Base-by-base conservation (phyloP, 2,113 vertebrate species). In the Corythoichthys intestinalis region DNA sequence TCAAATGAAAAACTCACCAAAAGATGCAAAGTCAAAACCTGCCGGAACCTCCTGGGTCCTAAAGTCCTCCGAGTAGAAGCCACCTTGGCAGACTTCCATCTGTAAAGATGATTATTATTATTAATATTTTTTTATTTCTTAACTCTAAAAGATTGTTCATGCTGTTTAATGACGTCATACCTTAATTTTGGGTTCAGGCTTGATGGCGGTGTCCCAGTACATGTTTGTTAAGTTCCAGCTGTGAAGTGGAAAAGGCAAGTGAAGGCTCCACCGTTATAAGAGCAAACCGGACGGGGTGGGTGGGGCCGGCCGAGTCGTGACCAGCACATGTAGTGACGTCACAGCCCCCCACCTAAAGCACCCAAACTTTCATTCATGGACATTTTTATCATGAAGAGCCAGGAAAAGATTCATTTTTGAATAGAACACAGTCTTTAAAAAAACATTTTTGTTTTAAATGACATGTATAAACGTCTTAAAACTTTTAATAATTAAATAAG, bases 31-130 rank as follows among this genome's bases (percentile, higher is more conserved):
- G 82, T 93, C 92, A 48, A 93, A 91, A 47, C 90, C 90, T 8
- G 81, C 91, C 1, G 92, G 92, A 47, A 93, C 92, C 71, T 93
- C 92, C 77, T 93, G 92, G 7, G 91, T 90, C 76, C 86, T 90
- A 86, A 92, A 92, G 76, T 93, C 90, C 28, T 93, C 92, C 1
- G 80, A 78, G 77, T 89, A 91, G 84, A 80, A 92, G 58, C 89
- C 91, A 73, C 83, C 79, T 75, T 91, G 91, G 54, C 89, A 93
- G 63, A 90, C 78, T 69, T 92, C 91, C 92, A 93, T 93, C 91
- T 93, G 76, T 34, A 3, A 28, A 7, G 17, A 47, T 7, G 2
- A 14, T n/a, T 35, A 35, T 9, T 38, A 53, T 35, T 37, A 14
- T 4, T 12, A 1, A 4, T 13, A 35, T 57, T 35, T 13, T 56